These are phyloP conservation scores for Rhyacophila brunnea DNA, from an alignment of 1,140 invertebrate species.

Conservation along the genomic window DNA sequence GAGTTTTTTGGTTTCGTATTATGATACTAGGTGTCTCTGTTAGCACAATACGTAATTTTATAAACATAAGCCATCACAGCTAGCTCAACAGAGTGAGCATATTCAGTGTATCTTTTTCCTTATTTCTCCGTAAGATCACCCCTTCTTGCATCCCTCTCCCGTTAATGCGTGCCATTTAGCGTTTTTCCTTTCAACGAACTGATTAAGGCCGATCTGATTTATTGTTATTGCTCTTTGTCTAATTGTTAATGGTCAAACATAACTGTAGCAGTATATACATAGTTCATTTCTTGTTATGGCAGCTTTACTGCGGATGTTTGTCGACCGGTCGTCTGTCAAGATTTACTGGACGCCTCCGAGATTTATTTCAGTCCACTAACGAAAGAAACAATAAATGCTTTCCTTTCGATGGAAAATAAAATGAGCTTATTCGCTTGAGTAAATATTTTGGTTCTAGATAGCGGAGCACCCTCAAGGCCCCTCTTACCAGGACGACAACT, in stretches of 20 bases:
- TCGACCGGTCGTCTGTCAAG: slow-evolving; percentile 27
- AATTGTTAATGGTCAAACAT: slow-evolving; percentile 36
- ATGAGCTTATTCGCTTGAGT: too few species aligned
- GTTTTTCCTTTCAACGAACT: slow-evolving; percentile 30
- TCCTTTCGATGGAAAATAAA: background rate
- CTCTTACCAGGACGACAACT: too few species aligned
- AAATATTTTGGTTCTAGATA: too few species aligned
- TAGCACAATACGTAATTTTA: too few species aligned
- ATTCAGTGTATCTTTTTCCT: background rate
- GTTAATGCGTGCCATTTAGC: slow-evolving; percentile 29
- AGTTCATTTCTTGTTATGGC: slow-evolving; percentile 36
- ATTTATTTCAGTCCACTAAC: slow-evolving; percentile 16
- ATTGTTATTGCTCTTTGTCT: slow-evolving; percentile 37
- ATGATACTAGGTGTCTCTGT: too few species aligned
- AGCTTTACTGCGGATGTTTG: slow-evolving; percentile 33
- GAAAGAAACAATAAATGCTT: slow-evolving; percentile 19
- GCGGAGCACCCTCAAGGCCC: too few species aligned
- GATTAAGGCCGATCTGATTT: slow-evolving; percentile 36
- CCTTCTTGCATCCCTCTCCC: slow-evolving; percentile 18
- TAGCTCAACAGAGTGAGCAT: background rate
- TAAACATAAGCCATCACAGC: background rate
- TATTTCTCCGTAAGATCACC: background rate
- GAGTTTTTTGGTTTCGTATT: too few species aligned
- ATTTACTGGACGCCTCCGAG: slow-evolving; percentile 25
- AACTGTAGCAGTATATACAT: slow-evolving; percentile 26